phyloP scores from a whole-genome alignment of 2,888 invertebrate genomes.

The Ellobium chinense region DNA sequence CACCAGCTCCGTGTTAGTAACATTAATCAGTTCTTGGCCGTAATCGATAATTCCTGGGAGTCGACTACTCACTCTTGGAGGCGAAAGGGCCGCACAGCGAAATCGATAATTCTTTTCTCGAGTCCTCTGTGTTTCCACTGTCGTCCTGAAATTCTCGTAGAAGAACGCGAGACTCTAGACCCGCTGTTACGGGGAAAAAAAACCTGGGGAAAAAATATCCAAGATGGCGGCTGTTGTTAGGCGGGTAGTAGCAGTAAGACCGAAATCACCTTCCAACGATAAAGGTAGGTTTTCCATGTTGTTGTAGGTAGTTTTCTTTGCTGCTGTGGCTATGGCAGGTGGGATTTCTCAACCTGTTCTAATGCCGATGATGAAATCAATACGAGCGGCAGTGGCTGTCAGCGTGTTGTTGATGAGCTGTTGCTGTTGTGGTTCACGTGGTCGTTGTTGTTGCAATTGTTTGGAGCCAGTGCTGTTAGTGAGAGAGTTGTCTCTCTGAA shows the following conservation, averaged over 20 bases:
- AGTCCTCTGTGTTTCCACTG: constrained; percentile 2
- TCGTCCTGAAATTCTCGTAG: constrained; percentile 21
- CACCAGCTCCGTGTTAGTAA: too few species aligned
- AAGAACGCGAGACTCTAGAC: constrained; percentile 17
- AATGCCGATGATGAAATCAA: too few species aligned
- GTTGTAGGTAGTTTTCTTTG: background rate
- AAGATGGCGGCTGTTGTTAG: constrained; percentile 40
- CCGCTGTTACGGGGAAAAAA: background rate
- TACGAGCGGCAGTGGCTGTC: too few species aligned
- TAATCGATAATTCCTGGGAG: constrained; percentile 22
- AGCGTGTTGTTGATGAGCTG: too few species aligned
- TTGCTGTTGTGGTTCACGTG: too few species aligned
- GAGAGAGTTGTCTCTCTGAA: too few species aligned
- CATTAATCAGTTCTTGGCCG: too few species aligned
- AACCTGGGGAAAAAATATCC: background rate
- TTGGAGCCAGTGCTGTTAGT: too few species aligned
- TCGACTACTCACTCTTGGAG: constrained; percentile 20
- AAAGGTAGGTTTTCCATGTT: constrained; percentile 28
- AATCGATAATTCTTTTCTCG: constrained; percentile 37
- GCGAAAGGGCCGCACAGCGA: constrained; percentile 27
- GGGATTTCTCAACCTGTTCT: too few species aligned
- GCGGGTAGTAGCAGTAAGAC: constrained; percentile 29
- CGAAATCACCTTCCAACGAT: constrained; percentile 31
- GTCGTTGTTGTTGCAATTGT: too few species aligned
- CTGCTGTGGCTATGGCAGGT: background rate